Evolutionary conservation across 2,113 vertebrate genomes (phyloP), one percentile per base, ranked within the genome.

Genomic region (Setophaga petechia): DNA sequence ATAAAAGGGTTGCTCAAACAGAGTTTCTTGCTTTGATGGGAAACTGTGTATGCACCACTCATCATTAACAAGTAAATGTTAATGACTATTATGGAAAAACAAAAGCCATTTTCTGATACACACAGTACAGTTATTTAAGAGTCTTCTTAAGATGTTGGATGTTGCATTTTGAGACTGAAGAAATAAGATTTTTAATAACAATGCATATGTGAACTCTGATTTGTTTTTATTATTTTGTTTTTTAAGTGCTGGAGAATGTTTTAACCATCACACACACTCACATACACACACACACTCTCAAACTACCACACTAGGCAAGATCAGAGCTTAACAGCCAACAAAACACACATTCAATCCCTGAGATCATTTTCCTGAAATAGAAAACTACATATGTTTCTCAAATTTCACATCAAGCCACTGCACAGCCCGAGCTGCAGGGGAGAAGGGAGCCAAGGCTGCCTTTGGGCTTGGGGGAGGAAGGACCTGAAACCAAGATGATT

Each of bases 361-460:
- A 98, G 97, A 98, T 98, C 98, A 98, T 97, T 98, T 98, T 98
- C 98, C 98, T 98, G 97, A 98, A 98, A 98, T 98, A 98, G 98
- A 98, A 98, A 97, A 98, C 98, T 98, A 97, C 98, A 98, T 98
- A 97, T 94, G 97, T 97, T 98, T 98, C 98, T 98, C 98, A 97
- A 97, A 98, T 98, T 98, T 98, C 98, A 98, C 97, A 98, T 98
- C 97, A 98, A 98, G 98, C 97, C 98, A 98, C 97, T 96, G 97
- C 98, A 98, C 89, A 97, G 97, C 95, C 97, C 55, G 33, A 97
- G 97, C 96, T 97, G 96, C 96, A 95, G 93, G 89, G 95, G 91
- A 97, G 97, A 97, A 92, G 65, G 78, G 94, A 96, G 97, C 97
- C 97, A 97, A 96, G 96, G 89, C 97, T 84, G 94, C 92, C 93